Conservation (phyloP, 2,888 invertebrate genomes). For the Euzophera pinguis region DNA sequence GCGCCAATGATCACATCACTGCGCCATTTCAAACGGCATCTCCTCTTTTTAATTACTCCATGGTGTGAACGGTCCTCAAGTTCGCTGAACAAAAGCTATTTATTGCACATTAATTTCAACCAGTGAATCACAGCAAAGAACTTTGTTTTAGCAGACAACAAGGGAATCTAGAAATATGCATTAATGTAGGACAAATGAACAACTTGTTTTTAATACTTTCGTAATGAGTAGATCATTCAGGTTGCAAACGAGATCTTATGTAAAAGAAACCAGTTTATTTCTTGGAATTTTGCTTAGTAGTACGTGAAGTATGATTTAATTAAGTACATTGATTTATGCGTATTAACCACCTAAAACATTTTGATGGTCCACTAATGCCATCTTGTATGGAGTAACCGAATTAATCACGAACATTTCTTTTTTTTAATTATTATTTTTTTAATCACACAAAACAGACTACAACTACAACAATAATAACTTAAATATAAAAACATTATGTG, state of each 20-base stretch:
- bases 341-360: not conserved
- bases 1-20: no score
- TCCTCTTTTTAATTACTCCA: no score
- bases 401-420: constrained; percentile 15
- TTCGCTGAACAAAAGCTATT: not conserved
- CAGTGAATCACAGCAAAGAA: constrained; percentile 10
- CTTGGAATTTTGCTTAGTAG: constrained; percentile 5
- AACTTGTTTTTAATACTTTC: constrained; percentile 3
- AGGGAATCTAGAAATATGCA: not conserved
- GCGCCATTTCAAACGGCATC: no score
- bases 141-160: constrained; percentile 9
- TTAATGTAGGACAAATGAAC: not conserved
- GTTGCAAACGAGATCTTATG: constrained; percentile 6
- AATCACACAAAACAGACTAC: no score
- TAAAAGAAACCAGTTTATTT: constrained; percentile 1
- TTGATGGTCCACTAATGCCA: constrained; percentile 31
- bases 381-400: constrained; percentile 42
- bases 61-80: no score
- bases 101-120: not conserved
- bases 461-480: no score
- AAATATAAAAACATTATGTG: no score
- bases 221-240: not conserved
- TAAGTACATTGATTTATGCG: not conserved
- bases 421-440: no score
- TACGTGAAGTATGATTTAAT: constrained; percentile 11